These are phyloP conservation scores for Sepiola atlantica DNA, from an alignment of 2,888 invertebrate genomes.

Conservation along the genomic window DNA sequence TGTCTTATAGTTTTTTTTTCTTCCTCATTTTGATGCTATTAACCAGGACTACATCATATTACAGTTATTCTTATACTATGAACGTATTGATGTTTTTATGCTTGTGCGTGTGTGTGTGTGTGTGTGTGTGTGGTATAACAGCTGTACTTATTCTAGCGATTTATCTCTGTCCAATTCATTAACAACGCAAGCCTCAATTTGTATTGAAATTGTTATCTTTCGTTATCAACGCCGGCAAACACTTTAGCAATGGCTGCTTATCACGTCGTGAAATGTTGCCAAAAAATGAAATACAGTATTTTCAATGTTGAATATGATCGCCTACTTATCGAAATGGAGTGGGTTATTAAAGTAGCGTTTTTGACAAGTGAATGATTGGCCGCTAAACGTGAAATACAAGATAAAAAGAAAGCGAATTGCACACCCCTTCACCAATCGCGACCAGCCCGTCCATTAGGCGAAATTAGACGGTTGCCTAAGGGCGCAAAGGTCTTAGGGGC, in stretches of 20 bases:
- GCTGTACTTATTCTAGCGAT: background rate
- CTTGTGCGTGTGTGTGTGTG: background rate
- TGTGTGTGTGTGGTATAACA: background rate
- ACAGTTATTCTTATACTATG: too few relatives aligned
- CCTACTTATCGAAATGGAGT: background rate
- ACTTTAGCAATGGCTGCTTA: background rate
- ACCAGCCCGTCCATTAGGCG: too few relatives aligned
- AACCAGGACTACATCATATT: too few relatives aligned
- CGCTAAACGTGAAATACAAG: background rate
- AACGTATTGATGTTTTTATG: background rate
- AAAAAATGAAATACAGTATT: background rate
- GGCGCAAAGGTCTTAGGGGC: too few relatives aligned
- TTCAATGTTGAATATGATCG: background rate
- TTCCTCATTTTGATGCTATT: too few relatives aligned
- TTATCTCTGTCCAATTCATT: background rate
- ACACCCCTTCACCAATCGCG: background rate
- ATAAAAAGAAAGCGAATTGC: background rate
- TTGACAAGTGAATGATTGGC: background rate
- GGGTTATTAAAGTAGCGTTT: background rate
- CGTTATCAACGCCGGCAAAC: background rate
- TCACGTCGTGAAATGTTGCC: background rate
- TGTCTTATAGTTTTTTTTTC: too few relatives aligned
- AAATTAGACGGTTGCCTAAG: too few relatives aligned
- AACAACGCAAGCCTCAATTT: conserved; percentile 1
- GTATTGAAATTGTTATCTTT: background rate